These are phyloP conservation scores for Colletes gigas DNA, from an alignment of 1,140 invertebrate species.

Conservation along the genomic window DNA sequence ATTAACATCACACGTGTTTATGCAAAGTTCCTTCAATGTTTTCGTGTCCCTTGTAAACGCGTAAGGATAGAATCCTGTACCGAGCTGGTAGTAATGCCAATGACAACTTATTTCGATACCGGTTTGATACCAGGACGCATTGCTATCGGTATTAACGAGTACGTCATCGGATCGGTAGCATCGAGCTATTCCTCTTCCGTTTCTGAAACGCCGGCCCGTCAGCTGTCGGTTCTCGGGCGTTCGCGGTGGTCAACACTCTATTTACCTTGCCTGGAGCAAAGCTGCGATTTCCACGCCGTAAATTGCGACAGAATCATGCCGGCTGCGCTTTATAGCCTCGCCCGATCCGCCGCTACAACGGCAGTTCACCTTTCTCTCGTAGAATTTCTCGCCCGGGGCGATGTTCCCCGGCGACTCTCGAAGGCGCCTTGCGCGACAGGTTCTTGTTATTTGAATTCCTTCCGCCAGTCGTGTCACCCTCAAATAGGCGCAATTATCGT, in stretches of 20 bases:
- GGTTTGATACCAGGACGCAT: too few relatives aligned
- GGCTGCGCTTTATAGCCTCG: conserved; percentile 50
- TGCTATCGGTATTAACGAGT: too few relatives aligned
- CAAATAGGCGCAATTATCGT: conserved; percentile 37
- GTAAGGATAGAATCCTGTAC: too few relatives aligned
- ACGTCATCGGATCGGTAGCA: too few relatives aligned
- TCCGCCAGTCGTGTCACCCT: conserved; percentile 28
- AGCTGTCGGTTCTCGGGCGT: conserved; percentile 31
- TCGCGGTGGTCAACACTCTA: conserved; percentile 62
- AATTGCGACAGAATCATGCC: conserved; percentile 70
- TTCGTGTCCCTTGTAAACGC: too few relatives aligned
- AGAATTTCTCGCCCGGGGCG: conserved; percentile 69
- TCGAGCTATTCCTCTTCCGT: conserved; percentile 3
- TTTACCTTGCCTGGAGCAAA: conserved; percentile 78
- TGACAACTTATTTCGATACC: too few relatives aligned
- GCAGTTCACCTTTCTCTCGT: conserved; percentile 69
- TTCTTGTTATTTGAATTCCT: conserved; percentile 56
- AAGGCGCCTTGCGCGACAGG: conserved; percentile 37
- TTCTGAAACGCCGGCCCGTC: conserved; percentile 26
- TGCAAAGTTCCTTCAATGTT: too few relatives aligned
- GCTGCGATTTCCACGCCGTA: conserved; percentile 73
- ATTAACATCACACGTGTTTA: too few relatives aligned
- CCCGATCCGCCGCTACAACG: conserved; percentile 38
- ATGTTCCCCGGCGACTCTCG: conserved; percentile 61
- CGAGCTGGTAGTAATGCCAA: too few relatives aligned